Base-by-base conservation (phyloP, 1,140 invertebrate species). In the Belonocnema kinseyi region DNA sequence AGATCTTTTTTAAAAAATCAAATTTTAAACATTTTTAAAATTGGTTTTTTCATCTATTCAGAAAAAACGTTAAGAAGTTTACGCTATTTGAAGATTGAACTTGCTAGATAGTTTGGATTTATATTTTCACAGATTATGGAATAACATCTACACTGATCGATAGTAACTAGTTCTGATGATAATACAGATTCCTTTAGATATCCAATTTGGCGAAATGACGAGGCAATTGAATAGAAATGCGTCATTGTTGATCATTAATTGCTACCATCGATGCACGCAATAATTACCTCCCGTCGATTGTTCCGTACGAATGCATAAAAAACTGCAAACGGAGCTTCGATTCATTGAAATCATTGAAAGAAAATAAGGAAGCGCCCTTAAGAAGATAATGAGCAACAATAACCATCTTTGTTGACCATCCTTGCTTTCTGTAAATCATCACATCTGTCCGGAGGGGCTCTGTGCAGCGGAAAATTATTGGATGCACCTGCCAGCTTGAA, bases 391-490 rank as follows among this genome's bases (percentile, higher is more conserved):
- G 12, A 13, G 21, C 26, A 66, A 66, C 61, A 66, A 46, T 66
- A 21, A 66, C 61, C 26, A n/a, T 4, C 61, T 66, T 26, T 66
- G 33, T 66, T 46, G 40, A 11, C 10, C 40, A 46, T 40, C 14
- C 58, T 61, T 61, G 26, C 58, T 61, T 61, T 66, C 61, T n/a
- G 61, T 66, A 66, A 66, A 66, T 66, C 61, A 66, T 66, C 72
- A 40, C 52, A 73, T 75, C 51, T 51, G 19, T 52, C 76, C 51
- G 19, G 51, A 46, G 75, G 33, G 53, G 16, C 21, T 50, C 52
- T 76, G 26, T 72, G 58, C 40, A 76, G 56, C 71, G 61, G 61
- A 66, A 66, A 66, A 66, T 66, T 66, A 66, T 66, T 66, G 26
- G 26, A 40, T 66, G 26, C 61, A 66, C 61, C 26, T 66, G 61